These are phyloP conservation scores for Agapornis roseicollis DNA, from an alignment of 2,113 vertebrate genomes.

Conservation along the genomic window DNA sequence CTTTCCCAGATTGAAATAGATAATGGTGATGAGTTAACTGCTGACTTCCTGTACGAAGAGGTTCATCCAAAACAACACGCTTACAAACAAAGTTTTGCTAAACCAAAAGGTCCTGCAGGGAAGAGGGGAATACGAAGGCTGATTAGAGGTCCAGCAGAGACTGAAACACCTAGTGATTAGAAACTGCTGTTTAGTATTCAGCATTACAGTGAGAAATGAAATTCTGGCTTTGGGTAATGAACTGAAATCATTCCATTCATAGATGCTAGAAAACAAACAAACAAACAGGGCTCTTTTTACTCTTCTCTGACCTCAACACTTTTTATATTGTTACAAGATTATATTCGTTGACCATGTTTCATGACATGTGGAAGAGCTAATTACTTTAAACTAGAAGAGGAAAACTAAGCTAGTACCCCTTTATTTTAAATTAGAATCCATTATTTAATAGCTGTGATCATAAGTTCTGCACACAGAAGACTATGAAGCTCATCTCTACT, in stretches of 20 bases:
- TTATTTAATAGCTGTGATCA: conserved; percentile 15
- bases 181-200: background rate
- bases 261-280: background rate
- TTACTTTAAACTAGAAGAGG: conserved; percentile 11
- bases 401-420: background rate
- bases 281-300: conserved; percentile 10
- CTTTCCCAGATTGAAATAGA: conserved; percentile 91
- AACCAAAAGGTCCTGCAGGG: conserved; percentile 91
- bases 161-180: conserved; percentile 80
- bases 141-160: conserved; percentile 84
- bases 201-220: conserved; percentile 18
- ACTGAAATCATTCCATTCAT: conserved; percentile 73
- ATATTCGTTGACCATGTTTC: conserved; percentile 14
- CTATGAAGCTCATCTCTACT: background rate
- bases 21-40: conserved; percentile 90
- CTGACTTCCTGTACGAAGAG: conserved; percentile 94
- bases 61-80: conserved; percentile 97
- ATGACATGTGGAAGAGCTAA: conserved; percentile 1
- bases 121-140: conserved; percentile 91
- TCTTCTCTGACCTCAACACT: conserved; percentile 26
- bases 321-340: conserved; percentile 23
- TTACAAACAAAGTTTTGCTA: conserved; percentile 93
- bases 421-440: background rate
- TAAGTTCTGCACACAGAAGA: background rate
- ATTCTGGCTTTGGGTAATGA: conserved; percentile 64